Percentiles rank a stretch among this genome's conserved stretches.
Evolutionary conservation across 2,888 invertebrate genomes (phyloP).

Genomic region (Chalcis sispes): DNA sequence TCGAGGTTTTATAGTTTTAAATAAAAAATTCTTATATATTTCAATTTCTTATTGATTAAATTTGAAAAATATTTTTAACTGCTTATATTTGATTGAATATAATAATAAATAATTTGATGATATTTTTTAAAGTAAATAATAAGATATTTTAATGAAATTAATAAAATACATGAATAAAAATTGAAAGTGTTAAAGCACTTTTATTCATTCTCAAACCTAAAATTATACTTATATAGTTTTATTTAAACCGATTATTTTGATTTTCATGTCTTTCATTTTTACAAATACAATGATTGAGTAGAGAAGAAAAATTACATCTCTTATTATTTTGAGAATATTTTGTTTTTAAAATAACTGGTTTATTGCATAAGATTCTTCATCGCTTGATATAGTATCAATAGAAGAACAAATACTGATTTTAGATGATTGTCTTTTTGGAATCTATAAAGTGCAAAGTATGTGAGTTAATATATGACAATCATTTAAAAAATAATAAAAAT

Average conservation of each 20-base stretch:
- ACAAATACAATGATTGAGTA: slow-evolving; percentile 41
- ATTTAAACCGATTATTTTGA: slow-evolving; percentile 1
- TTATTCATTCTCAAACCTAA: no score
- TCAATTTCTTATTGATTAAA: no score
- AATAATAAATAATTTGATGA: no score
- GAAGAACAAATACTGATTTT: slow-evolving; percentile 52
- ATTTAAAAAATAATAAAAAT: not conserved
- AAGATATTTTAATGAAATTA: no score
- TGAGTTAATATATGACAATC: no score
- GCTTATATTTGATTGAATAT: no score
- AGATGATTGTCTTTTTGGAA: slow-evolving; percentile 39
- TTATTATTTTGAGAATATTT: slow-evolving; percentile 31
- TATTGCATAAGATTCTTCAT: slow-evolving; percentile 32
- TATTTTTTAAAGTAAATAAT: no score
- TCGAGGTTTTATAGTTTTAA: no score
- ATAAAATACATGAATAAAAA: no score
- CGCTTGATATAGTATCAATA: slow-evolving; percentile 28
- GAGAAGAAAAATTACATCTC: slow-evolving; percentile 41
- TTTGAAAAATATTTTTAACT: no score
- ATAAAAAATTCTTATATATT: no score
- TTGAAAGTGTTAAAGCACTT: no score
- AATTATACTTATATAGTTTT: not conserved
- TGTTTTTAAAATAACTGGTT: slow-evolving; percentile 10
- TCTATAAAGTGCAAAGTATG: slow-evolving; percentile 17
- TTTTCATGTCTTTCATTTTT: slow-evolving; percentile 49